A percentile compares a stretch with the other conserved stretches of the same genome.
Evolutionary conservation across 2,113 vertebrate species (phyloP).

Genomic region (Rattus rattus): DNA sequence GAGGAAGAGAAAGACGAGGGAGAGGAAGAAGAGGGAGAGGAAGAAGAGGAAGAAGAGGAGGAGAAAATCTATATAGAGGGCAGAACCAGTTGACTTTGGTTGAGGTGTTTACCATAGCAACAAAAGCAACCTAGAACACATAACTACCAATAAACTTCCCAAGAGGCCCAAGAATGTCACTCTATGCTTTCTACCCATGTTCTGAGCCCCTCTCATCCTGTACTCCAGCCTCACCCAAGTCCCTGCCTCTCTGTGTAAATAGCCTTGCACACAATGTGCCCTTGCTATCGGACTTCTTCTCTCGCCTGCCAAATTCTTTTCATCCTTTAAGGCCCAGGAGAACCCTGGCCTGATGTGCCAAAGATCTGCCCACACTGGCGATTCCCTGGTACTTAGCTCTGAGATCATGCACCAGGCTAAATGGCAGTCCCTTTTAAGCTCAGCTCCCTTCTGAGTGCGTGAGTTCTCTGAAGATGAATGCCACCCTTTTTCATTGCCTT

Average conservation of each 20-base stretch:
- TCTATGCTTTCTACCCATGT: background rate
- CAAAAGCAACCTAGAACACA: background rate
- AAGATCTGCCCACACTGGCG: background rate
- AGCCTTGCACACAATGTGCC: background rate
- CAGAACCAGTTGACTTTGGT: background rate
- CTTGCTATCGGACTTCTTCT: background rate
- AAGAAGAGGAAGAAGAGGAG: background rate
- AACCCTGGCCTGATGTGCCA: background rate
- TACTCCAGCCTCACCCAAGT: background rate
- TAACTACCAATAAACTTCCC: background rate
- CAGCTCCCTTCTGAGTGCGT: background rate
- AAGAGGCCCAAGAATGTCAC: background rate
- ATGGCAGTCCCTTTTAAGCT: background rate
- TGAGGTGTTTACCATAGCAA: background rate
- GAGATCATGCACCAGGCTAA: background rate
- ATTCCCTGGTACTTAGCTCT: background rate
- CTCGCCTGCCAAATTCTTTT: background rate
- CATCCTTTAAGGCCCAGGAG: background rate
- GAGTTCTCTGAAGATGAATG: background rate
- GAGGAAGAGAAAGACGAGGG: background rate
- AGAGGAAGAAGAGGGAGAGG: background rate
- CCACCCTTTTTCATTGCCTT: background rate
- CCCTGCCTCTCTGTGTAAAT: background rate
- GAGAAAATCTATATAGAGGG: background rate
- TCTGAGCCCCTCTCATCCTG: accelerated